These are phyloP conservation scores for Hartigia nigra DNA, from an alignment of 2,888 invertebrate genomes.

Conservation along the genomic window DNA sequence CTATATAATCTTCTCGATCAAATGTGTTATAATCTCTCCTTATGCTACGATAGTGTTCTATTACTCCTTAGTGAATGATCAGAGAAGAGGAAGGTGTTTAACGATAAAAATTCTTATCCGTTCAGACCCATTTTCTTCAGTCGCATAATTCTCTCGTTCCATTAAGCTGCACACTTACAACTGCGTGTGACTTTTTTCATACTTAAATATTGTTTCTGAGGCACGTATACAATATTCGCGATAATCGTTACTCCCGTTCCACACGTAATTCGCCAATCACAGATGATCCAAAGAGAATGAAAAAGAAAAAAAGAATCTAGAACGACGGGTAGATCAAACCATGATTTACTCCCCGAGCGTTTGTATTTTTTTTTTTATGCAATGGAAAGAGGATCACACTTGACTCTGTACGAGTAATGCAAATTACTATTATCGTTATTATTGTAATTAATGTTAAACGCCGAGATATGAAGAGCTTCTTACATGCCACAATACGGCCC, in stretches of 20 bases:
- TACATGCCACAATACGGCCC: neutral
- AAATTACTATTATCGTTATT: neutral
- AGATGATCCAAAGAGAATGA: slow-evolving; percentile 23
- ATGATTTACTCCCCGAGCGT: neutral
- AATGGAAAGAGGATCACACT: neutral
- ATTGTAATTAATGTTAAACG: neutral
- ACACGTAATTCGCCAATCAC: slow-evolving; percentile 25
- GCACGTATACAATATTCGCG: neutral
- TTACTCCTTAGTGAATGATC: neutral
- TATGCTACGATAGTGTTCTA: neutral
- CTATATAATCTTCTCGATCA: neutral
- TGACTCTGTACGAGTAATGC: neutral
- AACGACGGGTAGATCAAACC: neutral
- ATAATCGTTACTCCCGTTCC: neutral
- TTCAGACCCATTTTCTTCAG: neutral
- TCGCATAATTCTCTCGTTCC: neutral
- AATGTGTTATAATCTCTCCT: neutral
- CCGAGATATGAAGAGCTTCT: slow-evolving; percentile 12
- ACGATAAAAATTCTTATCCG: neutral
- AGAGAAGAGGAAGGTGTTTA: neutral
- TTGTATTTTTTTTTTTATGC: neutral
- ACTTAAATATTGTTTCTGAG: neutral
- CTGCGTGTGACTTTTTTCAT: neutral
- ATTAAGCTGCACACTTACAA: neutral
- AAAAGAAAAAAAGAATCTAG: neutral